A percentile compares a stretch with the other conserved stretches of the same genome.
Evolutionary conservation across 1,140 invertebrate species (phyloP).

Genomic region (Zaprionus davidi): DNA sequence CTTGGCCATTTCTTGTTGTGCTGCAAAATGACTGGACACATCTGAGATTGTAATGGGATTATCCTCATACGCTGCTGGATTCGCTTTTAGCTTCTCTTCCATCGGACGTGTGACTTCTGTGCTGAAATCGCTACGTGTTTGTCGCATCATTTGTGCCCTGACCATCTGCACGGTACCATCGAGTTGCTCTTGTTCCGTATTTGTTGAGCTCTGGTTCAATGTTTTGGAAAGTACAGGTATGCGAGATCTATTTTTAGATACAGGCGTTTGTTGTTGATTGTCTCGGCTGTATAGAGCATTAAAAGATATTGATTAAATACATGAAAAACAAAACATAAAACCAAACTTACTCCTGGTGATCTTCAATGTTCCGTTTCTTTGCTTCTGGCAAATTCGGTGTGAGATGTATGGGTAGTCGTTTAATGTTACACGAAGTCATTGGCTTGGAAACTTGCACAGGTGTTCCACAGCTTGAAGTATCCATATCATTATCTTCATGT

Average conservation of each 20-base stretch:
- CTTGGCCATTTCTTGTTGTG: slow-evolving; percentile 23
- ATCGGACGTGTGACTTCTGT: not conserved
- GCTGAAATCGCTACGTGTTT: slow-evolving; percentile 13
- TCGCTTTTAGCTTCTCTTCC: slow-evolving; percentile 11
- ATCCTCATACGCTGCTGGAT: slow-evolving; percentile 29
- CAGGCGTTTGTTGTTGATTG: not conserved
- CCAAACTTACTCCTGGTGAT: slow-evolving; percentile 13
- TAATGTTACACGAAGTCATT: slow-evolving; percentile 18
- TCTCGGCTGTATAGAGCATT: slow-evolving; percentile 1
- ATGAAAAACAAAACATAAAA: not conserved
- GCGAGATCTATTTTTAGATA: slow-evolving; percentile 7
- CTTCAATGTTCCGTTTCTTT: slow-evolving; percentile 47
- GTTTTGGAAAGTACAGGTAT: slow-evolving; percentile 25
- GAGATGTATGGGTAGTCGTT: slow-evolving; percentile 47
- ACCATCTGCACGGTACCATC: slow-evolving; percentile 43
- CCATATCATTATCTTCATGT: slow-evolving; percentile 32
- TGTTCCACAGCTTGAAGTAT: slow-evolving; percentile 23
- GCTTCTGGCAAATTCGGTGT: slow-evolving; percentile 65
- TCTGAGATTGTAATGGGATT: slow-evolving; percentile 65
- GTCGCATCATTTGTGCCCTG: slow-evolving; percentile 26
- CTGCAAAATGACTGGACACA: slow-evolving; percentile 53
- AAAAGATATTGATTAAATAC: not conserved
- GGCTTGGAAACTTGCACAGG: slow-evolving; percentile 8
- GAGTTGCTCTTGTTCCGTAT: slow-evolving; percentile 18
- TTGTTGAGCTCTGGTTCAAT: slow-evolving; percentile 4